These are phyloP conservation scores for Ferdinandea cuprea DNA, from an alignment of 2,888 invertebrate species.

Conservation along the genomic window DNA sequence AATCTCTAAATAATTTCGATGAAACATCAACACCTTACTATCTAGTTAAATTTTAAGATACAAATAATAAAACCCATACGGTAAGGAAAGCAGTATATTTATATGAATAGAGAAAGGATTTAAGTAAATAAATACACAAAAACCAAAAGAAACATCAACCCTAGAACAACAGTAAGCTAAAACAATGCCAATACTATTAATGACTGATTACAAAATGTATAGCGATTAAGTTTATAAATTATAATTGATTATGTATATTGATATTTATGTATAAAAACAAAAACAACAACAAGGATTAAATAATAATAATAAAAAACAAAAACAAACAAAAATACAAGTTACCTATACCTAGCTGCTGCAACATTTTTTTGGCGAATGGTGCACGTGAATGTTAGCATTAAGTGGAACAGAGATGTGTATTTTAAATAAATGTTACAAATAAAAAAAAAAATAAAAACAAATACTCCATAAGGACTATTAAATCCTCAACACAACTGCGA, in stretches of 20 bases:
- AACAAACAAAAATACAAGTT: conserved; percentile 68
- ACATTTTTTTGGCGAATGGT: conserved; percentile 66
- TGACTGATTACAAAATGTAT: conserved; percentile 75
- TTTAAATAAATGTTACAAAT: conserved; percentile 73
- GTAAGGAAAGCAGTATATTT: conserved; percentile 39
- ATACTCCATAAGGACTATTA: too few relatives aligned
- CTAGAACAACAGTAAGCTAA: conserved; percentile 68
- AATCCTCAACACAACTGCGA: too few relatives aligned
- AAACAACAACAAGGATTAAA: too few relatives aligned
- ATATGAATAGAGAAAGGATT: conserved; percentile 62
- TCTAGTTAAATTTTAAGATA: conserved; percentile 45
- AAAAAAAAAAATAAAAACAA: conserved; percentile 23
- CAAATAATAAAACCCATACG: conserved; percentile 7
- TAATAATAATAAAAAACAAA: conserved; percentile 22
- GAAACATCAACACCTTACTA: conserved; percentile 39
- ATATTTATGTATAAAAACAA: conserved; percentile 57
- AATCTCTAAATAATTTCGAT: conserved; percentile 22
- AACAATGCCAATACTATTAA: conserved; percentile 74
- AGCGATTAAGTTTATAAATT: conserved; percentile 71
- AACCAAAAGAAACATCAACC: conserved; percentile 48
- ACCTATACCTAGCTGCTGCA: conserved; percentile 73
- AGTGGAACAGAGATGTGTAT: conserved; percentile 68
- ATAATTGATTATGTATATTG: conserved; percentile 67
- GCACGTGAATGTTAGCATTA: conserved; percentile 61
- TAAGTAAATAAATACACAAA: conserved; percentile 22